Conservation (phyloP, 2,113 vertebrate species). For the Chionomys nivalis region DNA sequence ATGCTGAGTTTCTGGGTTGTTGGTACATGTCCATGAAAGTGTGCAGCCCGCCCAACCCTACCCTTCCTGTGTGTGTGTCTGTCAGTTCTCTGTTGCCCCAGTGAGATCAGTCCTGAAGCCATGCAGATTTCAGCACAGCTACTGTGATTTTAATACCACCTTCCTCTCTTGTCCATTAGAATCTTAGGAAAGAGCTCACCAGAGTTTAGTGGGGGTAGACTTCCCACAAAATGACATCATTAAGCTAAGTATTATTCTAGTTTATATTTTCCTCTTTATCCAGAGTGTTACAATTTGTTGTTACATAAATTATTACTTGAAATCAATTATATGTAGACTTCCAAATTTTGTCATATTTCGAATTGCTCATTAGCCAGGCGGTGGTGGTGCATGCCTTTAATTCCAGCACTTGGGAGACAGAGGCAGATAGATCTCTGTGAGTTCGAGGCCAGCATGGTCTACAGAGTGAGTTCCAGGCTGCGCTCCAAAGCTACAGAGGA, state of each 20-base stretch:
- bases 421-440: too few species aligned
- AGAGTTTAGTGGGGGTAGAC: not conserved
- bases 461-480: too few species aligned
- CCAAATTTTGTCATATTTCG: not conserved
- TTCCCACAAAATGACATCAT: not conserved
- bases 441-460: too few species aligned
- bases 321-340: not conserved
- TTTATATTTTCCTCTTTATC: slow-evolving; percentile 36
- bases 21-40: not conserved
- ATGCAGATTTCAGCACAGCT: not conserved
- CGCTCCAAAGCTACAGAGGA: too few species aligned
- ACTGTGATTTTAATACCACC: not conserved
- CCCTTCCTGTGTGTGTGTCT: not conserved
- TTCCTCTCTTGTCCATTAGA: not conserved
- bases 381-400: too few species aligned
- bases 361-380: not conserved
- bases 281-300: not conserved
- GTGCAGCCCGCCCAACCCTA: too few species aligned
- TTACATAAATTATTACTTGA: slow-evolving; percentile 26
- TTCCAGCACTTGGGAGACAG: too few species aligned
- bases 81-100: not conserved
- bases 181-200: not conserved
- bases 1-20: not conserved
- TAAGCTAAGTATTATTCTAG: not conserved
- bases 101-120: not conserved